Conservation (phyloP, 2,888 invertebrate genomes). For the Drosophila tanythrix region DNA sequence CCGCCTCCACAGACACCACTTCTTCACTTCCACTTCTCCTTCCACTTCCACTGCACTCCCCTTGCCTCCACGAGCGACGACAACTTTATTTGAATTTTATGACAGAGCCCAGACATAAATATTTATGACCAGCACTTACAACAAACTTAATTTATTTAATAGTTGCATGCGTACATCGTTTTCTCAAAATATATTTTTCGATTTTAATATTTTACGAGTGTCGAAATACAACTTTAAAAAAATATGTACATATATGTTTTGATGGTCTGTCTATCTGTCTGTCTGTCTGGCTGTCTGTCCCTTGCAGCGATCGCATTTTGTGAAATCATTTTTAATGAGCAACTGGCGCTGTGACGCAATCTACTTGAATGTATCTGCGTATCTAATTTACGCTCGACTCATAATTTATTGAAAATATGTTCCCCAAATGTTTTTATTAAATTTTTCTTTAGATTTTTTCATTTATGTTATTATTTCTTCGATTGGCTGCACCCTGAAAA, state of each 20-base stretch:
- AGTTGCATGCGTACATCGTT: slow-evolving; percentile 59
- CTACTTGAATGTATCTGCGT: slow-evolving; percentile 21
- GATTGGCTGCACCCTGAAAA: slow-evolving; percentile 35
- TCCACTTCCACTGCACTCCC: background rate
- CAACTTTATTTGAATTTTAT: slow-evolving; percentile 76
- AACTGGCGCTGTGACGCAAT: slow-evolving; percentile 47
- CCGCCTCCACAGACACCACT: slow-evolving; percentile 6
- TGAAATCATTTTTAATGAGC: slow-evolving; percentile 50
- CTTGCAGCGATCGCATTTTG: slow-evolving; percentile 19
- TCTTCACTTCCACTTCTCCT: background rate
- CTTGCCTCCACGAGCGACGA: slow-evolving; percentile 25
- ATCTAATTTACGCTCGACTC: slow-evolving; percentile 62
- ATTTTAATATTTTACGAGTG: slow-evolving; percentile 43
- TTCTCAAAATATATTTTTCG: slow-evolving; percentile 23
- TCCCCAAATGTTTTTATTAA: slow-evolving; percentile 20
- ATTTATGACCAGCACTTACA: slow-evolving; percentile 77
- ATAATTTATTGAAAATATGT: slow-evolving; percentile 63
- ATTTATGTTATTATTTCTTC: slow-evolving; percentile 15
- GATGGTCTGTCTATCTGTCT: slow-evolving; percentile 6
- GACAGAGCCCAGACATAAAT: slow-evolving; percentile 64
- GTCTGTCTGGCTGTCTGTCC: background rate
- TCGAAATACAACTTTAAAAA: slow-evolving; percentile 38
- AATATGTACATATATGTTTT: slow-evolving; percentile 5
- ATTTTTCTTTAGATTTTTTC: slow-evolving; percentile 4
- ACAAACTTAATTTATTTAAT: slow-evolving; percentile 77